phyloP scores from a whole-genome alignment of 2,113 vertebrate genomes.

The Miniopterus natalensis region DNA sequence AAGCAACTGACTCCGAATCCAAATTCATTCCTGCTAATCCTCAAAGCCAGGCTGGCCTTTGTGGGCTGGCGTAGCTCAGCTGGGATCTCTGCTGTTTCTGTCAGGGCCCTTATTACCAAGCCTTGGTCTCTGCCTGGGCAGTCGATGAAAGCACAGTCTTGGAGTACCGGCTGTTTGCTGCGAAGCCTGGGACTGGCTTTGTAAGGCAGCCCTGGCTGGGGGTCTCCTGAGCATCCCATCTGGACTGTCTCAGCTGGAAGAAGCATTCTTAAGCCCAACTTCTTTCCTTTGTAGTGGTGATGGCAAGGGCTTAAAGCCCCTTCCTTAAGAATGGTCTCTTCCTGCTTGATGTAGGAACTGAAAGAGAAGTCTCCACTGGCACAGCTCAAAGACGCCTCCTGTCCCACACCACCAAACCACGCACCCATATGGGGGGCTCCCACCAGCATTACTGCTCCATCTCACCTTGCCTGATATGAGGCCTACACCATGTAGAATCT shows the following conservation, averaged over 20 bases:
- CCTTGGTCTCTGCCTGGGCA: not conserved
- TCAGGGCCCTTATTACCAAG: not conserved
- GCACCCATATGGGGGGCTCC: not conserved
- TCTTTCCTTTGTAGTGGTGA: not conserved
- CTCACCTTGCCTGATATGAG: not conserved
- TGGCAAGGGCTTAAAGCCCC: not conserved
- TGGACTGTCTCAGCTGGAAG: not conserved
- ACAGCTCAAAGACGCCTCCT: not conserved
- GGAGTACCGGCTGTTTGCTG: not conserved
- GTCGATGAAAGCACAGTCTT: not conserved
- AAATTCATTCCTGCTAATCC: slow-evolving; percentile 12
- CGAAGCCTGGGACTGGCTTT: not conserved
- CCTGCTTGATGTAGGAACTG: not conserved
- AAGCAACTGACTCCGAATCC: not conserved
- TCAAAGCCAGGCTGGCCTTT: not conserved
- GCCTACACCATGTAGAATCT: not conserved
- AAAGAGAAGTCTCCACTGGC: not conserved
- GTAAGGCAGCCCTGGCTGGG: not conserved
- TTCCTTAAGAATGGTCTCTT: slow-evolving; percentile 20
- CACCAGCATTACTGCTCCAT: not conserved
- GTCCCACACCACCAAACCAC: not conserved
- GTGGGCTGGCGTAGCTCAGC: not conserved
- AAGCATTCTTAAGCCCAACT: not conserved
- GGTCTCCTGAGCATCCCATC: not conserved
- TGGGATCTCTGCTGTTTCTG: not conserved